These are phyloP conservation scores for Rhagophthalmus giganteus DNA, from an alignment of 2,888 invertebrate species.

Conservation along the genomic window DNA sequence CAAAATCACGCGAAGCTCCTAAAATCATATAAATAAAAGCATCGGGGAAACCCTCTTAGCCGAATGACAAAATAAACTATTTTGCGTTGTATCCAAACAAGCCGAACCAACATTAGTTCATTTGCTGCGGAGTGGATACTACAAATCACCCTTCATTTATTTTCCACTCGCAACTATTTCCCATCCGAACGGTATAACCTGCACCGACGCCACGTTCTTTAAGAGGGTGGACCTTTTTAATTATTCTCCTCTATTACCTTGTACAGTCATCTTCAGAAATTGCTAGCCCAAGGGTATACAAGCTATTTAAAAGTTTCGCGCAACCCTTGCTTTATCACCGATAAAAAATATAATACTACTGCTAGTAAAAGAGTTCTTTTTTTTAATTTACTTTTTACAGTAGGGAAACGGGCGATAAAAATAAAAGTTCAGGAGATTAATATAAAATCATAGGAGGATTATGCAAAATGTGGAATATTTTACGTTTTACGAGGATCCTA, in stretches of 20 bases:
- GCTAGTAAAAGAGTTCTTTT: slow-evolving; percentile 22
- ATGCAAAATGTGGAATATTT: slow-evolving; percentile 33
- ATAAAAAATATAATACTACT: slow-evolving; percentile 29
- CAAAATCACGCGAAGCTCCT: slow-evolving; percentile 23
- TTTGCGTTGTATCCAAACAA: slow-evolving; percentile 33
- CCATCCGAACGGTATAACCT: slow-evolving; percentile 26
- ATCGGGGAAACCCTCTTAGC: slow-evolving; percentile 26
- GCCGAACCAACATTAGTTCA: slow-evolving; percentile 31
- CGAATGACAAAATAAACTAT: slow-evolving; percentile 35
- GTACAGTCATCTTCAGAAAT: slow-evolving; percentile 30
- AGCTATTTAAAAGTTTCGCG: slow-evolving; percentile 27
- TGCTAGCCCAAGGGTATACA: slow-evolving; percentile 23
- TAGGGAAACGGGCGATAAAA: slow-evolving; percentile 28
- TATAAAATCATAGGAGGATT: slow-evolving; percentile 33
- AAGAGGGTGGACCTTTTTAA: slow-evolving; percentile 38
- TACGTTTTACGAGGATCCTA: slow-evolving; percentile 23
- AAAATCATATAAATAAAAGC: slow-evolving; percentile 28
- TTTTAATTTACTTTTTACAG: slow-evolving; percentile 30
- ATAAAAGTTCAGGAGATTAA: slow-evolving; percentile 32
- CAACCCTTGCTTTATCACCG: slow-evolving; percentile 35
- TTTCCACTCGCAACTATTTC: slow-evolving; percentile 30
- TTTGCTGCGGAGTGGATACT: slow-evolving; percentile 30
- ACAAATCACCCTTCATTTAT: slow-evolving; percentile 40
- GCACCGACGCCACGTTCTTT: slow-evolving; percentile 17
- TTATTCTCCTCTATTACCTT: slow-evolving; percentile 34